Evolutionary conservation across 2,113 vertebrate genomes (phyloP).

Genomic region (Coptodon rendalli): DNA sequence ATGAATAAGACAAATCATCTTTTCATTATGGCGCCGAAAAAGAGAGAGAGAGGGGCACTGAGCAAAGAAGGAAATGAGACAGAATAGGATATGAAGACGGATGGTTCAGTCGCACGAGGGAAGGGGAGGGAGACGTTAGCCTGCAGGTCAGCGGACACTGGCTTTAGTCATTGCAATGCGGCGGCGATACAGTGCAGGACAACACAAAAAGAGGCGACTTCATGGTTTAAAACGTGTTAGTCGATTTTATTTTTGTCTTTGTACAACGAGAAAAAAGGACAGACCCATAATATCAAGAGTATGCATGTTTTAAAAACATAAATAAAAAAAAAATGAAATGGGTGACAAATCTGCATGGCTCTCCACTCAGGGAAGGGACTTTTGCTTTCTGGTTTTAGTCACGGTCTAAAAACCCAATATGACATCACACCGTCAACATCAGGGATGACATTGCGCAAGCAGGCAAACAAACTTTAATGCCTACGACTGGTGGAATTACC

Average conservation of each 20-base stretch:
- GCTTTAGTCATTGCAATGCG: not conserved
- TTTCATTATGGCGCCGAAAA: constrained; percentile 11
- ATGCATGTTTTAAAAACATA: not conserved
- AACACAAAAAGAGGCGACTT: not conserved
- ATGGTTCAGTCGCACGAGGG: not conserved
- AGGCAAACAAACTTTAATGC: not conserved
- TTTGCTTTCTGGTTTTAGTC: not conserved
- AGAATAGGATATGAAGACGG: constrained; percentile 20
- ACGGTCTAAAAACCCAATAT: not conserved
- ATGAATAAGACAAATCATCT: constrained; percentile 51
- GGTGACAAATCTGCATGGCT: not conserved
- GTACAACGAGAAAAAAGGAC: not conserved
- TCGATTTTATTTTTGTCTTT: not conserved
- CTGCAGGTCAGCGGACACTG: not conserved
- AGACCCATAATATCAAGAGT: not conserved
- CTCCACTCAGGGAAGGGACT: not conserved
- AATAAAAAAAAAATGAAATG: accelerated
- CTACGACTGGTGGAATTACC: not conserved
- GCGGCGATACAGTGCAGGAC: not conserved
- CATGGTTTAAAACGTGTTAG: not conserved
- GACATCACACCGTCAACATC: not conserved
- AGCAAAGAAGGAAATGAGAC: constrained; percentile 19
- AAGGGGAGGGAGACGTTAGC: not conserved
- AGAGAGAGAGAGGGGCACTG: not conserved
- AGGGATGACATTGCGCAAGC: not conserved